phyloP scores from a whole-genome alignment of 1,140 invertebrate species.

The Lordiphosa clarofinis region DNA sequence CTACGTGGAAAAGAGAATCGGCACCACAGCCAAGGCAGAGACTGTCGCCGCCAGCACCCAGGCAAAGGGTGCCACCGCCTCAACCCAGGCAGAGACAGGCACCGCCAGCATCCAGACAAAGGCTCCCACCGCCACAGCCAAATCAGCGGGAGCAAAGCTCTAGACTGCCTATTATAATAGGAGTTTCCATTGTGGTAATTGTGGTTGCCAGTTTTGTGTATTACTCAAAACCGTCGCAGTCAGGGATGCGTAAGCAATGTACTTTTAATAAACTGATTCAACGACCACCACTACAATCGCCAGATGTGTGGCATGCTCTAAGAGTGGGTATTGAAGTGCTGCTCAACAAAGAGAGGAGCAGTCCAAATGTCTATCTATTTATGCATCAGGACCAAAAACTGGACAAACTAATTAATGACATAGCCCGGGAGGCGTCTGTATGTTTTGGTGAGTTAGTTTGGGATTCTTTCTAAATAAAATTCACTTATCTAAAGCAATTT shows the following conservation, averaged over 20 bases:
- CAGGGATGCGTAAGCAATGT: conserved; percentile 18
- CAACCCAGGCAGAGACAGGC: too few species aligned
- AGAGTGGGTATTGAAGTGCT: conserved; percentile 48
- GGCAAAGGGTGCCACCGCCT: too few species aligned
- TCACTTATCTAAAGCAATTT: background rate
- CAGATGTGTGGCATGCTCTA: conserved; percentile 45
- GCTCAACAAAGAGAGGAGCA: conserved; percentile 39
- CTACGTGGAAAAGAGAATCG: too few species aligned
- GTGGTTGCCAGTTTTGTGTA: conserved; percentile 1
- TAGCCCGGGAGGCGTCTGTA: conserved; percentile 45
- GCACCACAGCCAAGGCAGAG: too few species aligned
- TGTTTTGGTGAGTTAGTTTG: conserved; percentile 54
- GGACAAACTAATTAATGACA: conserved; percentile 34
- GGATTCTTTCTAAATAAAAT: background rate
- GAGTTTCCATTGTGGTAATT: background rate
- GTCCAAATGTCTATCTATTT: conserved; percentile 57
- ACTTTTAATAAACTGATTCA: conserved; percentile 20
- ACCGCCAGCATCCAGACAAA: too few species aligned
- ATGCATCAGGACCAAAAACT: conserved; percentile 38
- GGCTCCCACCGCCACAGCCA: too few species aligned
- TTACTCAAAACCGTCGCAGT: background rate
- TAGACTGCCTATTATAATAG: background rate
- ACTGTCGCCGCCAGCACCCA: too few species aligned
- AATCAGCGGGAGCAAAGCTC: conserved; percentile 1
- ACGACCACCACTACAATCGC: conserved; percentile 22